Evolutionary conservation across 2,797 vertebrate species (phyloP).

Genomic region (Decapterus maruadsi): DNA sequence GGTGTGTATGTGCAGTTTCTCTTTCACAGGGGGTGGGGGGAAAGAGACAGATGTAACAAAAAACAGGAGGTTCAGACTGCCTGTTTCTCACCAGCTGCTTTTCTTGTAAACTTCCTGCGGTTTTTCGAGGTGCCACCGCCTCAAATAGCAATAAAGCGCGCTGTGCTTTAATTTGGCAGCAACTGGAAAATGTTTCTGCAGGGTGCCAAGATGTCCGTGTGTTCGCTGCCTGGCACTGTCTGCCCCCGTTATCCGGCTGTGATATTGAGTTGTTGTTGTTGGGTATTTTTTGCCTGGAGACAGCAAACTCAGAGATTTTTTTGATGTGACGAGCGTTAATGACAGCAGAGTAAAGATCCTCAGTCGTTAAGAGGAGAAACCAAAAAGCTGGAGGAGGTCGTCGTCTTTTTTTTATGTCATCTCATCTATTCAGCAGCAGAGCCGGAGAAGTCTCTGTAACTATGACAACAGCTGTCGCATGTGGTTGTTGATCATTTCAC

Average conservation of each 20-base stretch:
- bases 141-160: constrained; percentile 51
- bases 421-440: constrained; percentile 2
- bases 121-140: constrained; percentile 37
- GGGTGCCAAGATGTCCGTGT: constrained; percentile 17
- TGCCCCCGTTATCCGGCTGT: constrained; percentile 13
- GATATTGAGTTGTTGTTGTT: background rate
- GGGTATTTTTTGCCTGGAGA: background rate
- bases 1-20: constrained; percentile 16
- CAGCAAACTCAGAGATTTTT: background rate
- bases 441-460: constrained; percentile 15
- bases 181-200: constrained; percentile 47
- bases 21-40: background rate
- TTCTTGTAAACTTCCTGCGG: constrained; percentile 70
- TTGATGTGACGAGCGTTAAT: background rate
- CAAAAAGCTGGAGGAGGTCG: constrained; percentile 16
- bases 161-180: constrained; percentile 59
- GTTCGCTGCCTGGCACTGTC: background rate
- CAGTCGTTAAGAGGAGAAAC: background rate
- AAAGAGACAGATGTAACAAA: constrained; percentile 42
- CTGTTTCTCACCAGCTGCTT: constrained; percentile 62
- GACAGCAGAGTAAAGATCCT: background rate
- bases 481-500: background rate
- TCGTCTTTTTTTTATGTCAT: background rate
- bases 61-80: constrained; percentile 39
- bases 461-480: constrained; percentile 14